Conservation (phyloP, 2,113 vertebrate genomes). For the Amblyornis subalaris region DNA sequence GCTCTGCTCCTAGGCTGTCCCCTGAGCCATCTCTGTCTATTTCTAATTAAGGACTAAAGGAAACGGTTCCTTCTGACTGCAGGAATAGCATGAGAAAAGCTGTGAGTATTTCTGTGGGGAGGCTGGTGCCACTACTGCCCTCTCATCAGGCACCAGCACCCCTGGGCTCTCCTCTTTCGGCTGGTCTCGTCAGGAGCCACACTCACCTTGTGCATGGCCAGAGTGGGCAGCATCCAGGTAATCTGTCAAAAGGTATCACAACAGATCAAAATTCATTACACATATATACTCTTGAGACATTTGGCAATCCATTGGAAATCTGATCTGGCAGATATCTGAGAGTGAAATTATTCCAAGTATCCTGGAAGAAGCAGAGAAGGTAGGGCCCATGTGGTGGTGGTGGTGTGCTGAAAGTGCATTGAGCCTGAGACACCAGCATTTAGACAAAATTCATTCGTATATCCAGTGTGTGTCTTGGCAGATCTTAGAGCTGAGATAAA, state of each 20-base stretch:
- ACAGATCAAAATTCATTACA: neutral
- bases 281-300: neutral
- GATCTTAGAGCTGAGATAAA: neutral
- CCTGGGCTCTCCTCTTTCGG: neutral
- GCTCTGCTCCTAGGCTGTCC: conserved; percentile 15
- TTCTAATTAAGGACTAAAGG: conserved; percentile 47
- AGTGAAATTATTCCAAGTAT: neutral
- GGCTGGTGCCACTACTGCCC: neutral
- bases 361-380: neutral
- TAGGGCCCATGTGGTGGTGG: neutral
- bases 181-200: rapidly evolving
- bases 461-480: neutral
- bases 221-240: no score
- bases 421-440: neutral
- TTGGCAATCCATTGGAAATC: neutral
- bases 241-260: neutral
- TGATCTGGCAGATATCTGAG: neutral
- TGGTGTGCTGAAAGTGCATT: neutral
- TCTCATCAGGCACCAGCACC: rapidly evolving
- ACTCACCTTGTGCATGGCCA: rapidly evolving
- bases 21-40: neutral
- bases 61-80: neutral
- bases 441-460: neutral
- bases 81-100: neutral
- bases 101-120: neutral